These are phyloP conservation scores for Ceratotherium simum DNA, from an alignment of 2,113 vertebrate species.

Conservation along the genomic window DNA sequence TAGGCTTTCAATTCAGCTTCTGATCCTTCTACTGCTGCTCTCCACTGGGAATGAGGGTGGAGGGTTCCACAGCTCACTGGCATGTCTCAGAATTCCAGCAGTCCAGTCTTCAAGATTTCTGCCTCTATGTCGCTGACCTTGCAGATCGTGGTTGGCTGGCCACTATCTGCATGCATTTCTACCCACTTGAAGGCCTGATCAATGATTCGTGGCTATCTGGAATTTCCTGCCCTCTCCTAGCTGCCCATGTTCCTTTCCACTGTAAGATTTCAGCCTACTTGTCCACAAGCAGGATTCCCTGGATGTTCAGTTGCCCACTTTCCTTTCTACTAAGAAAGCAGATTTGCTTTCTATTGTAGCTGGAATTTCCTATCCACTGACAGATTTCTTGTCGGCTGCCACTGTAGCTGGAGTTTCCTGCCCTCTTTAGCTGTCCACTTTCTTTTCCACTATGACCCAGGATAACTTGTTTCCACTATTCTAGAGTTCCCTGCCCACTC, in stretches of 20 bases:
- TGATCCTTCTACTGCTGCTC: neutral
- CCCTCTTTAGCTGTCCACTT: neutral
- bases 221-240: neutral
- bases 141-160: neutral
- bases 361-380: slow-evolving; percentile 3
- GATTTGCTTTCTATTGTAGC: neutral
- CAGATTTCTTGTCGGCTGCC: neutral
- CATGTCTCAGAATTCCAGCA: neutral
- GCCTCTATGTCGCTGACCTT: neutral
- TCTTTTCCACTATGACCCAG: neutral
- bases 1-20: neutral
- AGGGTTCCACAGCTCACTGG: neutral
- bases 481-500: neutral
- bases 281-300: neutral
- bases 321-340: neutral
- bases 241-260: neutral
- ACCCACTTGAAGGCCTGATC: neutral
- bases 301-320: neutral
- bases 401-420: neutral
- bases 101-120: neutral
- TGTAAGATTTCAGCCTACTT: neutral
- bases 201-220: neutral
- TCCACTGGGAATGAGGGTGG: neutral
- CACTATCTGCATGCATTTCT: neutral
- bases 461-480: neutral